Evolutionary conservation across 2,888 invertebrate species (phyloP).

Genomic region (Rhagophthalmus giganteus): DNA sequence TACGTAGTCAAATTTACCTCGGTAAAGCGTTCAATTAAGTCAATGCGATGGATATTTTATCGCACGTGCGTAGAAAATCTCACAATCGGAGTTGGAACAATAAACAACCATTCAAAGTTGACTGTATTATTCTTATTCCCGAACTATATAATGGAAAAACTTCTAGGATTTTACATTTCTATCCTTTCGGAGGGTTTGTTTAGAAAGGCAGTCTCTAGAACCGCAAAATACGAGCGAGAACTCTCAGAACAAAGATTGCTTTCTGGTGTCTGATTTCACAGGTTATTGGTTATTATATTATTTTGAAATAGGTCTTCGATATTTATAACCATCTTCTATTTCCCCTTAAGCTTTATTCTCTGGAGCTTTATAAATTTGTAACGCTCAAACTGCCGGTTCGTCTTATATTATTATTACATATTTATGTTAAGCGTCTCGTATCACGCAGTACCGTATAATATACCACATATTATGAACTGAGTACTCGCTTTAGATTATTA

Average conservation of each 20-base stretch:
- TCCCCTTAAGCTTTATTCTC: conserved; percentile 1
- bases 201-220: conserved; percentile 4
- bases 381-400: no score
- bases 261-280: conserved; percentile 16
- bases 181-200: conserved; percentile 1
- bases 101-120: no score
- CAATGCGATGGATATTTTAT: no score
- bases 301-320: conserved; percentile 11
- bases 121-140: background rate
- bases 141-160: background rate
- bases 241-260: conserved; percentile 11
- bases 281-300: conserved; percentile 14
- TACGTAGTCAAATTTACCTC: no score
- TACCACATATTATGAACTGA: no score
- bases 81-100: no score
- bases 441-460: no score
- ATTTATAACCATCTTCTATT: conserved; percentile 15
- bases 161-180: conserved; percentile 1
- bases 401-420: no score
- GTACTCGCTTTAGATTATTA: no score
- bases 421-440: no score
- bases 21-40: no score
- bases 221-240: conserved; percentile 6
- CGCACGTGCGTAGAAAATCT: no score
- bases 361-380: background rate